phyloP scores from a whole-genome alignment of 1,140 invertebrate genomes.

The Caenorhabditis inopinata region DNA sequence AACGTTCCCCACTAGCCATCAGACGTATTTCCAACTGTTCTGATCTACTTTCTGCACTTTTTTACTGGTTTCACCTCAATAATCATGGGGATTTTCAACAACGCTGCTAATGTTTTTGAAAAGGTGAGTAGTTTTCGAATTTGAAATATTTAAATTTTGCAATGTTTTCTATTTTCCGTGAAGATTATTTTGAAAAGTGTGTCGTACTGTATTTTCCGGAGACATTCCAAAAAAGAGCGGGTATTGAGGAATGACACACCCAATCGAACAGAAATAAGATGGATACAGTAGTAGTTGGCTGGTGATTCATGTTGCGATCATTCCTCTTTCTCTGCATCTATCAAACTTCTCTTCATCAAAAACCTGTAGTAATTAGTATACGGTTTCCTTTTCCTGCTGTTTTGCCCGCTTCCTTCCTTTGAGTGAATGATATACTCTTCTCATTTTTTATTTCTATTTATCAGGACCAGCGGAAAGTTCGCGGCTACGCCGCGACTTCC shows the following conservation, averaged over 20 bases:
- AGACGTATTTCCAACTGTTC: neutral
- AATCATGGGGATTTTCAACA: neutral
- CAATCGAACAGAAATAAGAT: neutral
- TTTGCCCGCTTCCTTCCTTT: no score
- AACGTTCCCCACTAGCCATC: constrained; percentile 3
- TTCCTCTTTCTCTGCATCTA: neutral
- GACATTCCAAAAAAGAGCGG: no score
- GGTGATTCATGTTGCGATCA: constrained; percentile 28
- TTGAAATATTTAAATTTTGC: no score
- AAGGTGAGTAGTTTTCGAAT: neutral
- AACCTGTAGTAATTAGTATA: constrained; percentile 32
- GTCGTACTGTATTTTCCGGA: no score
- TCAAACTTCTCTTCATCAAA: constrained; percentile 25
- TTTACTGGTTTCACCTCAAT: neutral
- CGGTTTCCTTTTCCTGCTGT: neutral
- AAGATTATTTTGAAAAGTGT: no score
- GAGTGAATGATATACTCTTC: neutral
- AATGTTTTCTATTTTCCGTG: no score
- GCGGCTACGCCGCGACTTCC: no score
- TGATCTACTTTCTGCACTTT: neutral
- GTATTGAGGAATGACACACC: neutral
- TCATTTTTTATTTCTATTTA: neutral
- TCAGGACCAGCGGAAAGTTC: no score
- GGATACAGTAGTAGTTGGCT: neutral
- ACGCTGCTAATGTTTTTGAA: neutral